Evolutionary conservation across 2,888 invertebrate genomes (phyloP), one percentile per base, ranked within the genome.

Genomic region (Lasioglossum pauxillum): DNA sequence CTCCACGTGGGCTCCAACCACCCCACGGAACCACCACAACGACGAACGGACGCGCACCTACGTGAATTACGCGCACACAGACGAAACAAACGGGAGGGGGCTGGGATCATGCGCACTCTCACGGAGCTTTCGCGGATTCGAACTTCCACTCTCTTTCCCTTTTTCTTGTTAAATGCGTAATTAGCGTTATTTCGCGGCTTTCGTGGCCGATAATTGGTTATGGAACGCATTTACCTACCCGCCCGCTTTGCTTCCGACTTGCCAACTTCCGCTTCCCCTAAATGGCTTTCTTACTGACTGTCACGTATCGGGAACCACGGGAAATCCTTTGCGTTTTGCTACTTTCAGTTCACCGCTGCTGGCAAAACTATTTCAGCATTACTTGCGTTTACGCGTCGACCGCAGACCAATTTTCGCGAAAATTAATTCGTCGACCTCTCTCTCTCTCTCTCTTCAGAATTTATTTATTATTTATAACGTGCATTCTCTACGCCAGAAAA

Each of bases 1-100:
- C 93, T 90, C 94, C 94, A 94, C 94, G 94, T 94, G 94, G 94
- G 90, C 91, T 88, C 88, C 88, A 89, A 89, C 92, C 90, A 92
- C 92, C 93, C 92, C 89, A 84, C 89, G 80, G 73, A 86, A 82
- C 89, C 60, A 76, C 85, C 84, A 88, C 85, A 90, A 64, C 76
- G 69, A 69, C n/a, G 12, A 27, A 14, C 74, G n/a, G 35, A 60
- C 69, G 44, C 76, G 74, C n/a, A 71, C 38, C 19, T 4, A 69
- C 67, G 23, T 0, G 67, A 19, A 38, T 72, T 27, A 60, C 35
- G 4, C 3, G 78, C 71, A 73, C 83, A 83, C 71, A 38, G 78
- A 46, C 69, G 80, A 60, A 79, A 27, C 41, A 38, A 12, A 80
- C 81, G 84, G 72, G 80, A 72, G 85, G 87, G 88, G 78, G 84